Percentiles rank a stretch among this genome's conserved stretches.
These are phyloP conservation scores for Pelodiscus sinensis DNA, from an alignment of 2,113 vertebrate genomes.

Conservation along the genomic window DNA sequence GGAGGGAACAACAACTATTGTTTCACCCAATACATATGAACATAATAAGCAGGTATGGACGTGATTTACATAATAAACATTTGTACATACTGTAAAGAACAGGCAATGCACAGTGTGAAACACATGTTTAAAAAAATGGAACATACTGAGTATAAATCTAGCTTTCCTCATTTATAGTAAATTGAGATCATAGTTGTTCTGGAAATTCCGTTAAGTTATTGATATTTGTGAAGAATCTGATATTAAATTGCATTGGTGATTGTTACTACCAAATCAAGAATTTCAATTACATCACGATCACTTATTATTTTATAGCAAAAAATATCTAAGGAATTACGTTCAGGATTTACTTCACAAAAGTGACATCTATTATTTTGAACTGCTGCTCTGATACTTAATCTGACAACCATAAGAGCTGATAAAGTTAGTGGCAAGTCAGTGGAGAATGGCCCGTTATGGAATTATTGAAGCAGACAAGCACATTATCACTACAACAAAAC, in stretches of 20 bases:
- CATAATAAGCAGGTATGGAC: slow-evolving; percentile 3
- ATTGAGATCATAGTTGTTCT: slow-evolving; percentile 33
- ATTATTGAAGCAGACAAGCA: slow-evolving; percentile 75
- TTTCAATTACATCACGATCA: slow-evolving; percentile 27
- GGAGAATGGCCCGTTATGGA: slow-evolving; percentile 66
- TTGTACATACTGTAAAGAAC: background rate
- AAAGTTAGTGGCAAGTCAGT: slow-evolving; percentile 57
- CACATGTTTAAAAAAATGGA: slow-evolving; percentile 49
- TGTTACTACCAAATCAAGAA: background rate
- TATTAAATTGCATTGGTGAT: background rate
- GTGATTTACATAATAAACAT: slow-evolving; percentile 34
- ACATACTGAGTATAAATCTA: slow-evolving; percentile 31
- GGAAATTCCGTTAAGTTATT: background rate
- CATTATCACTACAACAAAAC: slow-evolving; percentile 70
- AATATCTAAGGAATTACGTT: background rate
- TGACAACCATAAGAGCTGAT: slow-evolving; percentile 17
- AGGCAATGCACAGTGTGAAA: slow-evolving; percentile 13
- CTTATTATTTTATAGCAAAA: slow-evolving; percentile 3
- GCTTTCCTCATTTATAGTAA: slow-evolving; percentile 48
- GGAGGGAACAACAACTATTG: slow-evolving; percentile 19
- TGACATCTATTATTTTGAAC: slow-evolving; percentile 19
- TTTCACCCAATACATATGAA: slow-evolving; percentile 29
- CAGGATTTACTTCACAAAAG: background rate
- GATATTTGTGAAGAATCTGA: slow-evolving; percentile 12
- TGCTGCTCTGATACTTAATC: slow-evolving; percentile 34